A percentile compares a stretch with the other conserved stretches of the same genome.
Conservation (phyloP, 2,888 invertebrate genomes). For the Hipparchia semele region DNA sequence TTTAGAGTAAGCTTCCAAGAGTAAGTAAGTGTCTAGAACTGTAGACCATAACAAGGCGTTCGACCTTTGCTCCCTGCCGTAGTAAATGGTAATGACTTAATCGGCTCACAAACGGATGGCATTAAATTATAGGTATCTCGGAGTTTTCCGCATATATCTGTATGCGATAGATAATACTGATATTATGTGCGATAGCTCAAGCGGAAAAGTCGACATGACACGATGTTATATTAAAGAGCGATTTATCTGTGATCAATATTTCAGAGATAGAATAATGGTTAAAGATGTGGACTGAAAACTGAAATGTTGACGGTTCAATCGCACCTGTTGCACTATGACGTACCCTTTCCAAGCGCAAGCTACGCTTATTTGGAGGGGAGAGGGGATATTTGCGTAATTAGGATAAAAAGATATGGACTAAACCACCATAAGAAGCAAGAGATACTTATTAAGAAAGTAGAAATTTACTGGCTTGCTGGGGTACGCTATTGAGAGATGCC, state of each 20-base stretch:
- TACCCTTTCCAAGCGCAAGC: too few relatives aligned
- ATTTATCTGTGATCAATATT: too few relatives aligned
- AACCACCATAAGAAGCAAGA: not conserved
- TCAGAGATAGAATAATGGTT: too few relatives aligned
- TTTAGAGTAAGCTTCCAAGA: too few relatives aligned
- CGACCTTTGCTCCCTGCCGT: not conserved
- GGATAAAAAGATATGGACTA: too few relatives aligned
- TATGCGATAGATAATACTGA: not conserved
- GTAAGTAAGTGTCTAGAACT: too few relatives aligned
- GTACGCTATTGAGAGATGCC: conserved; percentile 93
- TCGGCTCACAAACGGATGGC: not conserved
- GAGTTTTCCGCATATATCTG: not conserved
- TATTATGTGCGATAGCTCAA: not conserved
- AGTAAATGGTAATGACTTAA: not conserved
- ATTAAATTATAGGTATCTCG: not conserved
- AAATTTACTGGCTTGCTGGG: conserved; percentile 95
- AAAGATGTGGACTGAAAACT: too few relatives aligned
- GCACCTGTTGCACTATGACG: too few relatives aligned
- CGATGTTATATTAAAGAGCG: too few relatives aligned
- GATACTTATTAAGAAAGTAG: not conserved
- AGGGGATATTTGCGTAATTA: too few relatives aligned
- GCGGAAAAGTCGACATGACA: not conserved
- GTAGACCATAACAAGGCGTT: not conserved
- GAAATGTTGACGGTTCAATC: too few relatives aligned
- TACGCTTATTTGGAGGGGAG: too few relatives aligned